Conservation (phyloP, 2,113 vertebrate species). For the Notechis scutatus region DNA sequence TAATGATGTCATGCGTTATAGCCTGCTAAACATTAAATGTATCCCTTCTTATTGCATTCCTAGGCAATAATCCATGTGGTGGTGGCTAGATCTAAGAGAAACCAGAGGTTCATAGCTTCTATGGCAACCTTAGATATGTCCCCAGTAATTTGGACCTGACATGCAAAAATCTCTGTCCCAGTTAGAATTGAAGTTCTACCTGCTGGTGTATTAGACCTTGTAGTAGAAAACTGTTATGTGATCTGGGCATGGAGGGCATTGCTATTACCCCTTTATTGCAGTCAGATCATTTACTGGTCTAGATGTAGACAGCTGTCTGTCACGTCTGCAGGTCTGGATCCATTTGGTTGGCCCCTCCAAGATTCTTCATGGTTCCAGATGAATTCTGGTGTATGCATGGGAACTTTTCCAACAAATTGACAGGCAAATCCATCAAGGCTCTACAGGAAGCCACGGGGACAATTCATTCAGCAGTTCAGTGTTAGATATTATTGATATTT, state of each 20-base stretch:
- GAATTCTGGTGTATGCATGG: not conserved
- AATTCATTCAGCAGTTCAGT: not conserved
- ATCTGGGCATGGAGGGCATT: not conserved
- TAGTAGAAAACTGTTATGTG: not conserved
- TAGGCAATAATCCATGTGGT: not conserved
- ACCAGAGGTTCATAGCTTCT: not conserved
- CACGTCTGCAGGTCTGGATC: not conserved
- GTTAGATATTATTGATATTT: not conserved
- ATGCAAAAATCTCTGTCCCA: not conserved
- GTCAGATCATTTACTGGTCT: not conserved
- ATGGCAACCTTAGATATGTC: not conserved
- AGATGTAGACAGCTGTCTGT: not conserved
- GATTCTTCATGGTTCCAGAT: not conserved
- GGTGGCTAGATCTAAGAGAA: not conserved
- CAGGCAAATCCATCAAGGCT: not conserved
- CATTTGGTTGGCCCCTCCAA: not conserved
- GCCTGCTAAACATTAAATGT: not conserved
- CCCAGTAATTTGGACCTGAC: not conserved
- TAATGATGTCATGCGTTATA: not conserved
- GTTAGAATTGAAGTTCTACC: not conserved
- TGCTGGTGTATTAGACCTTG: not conserved
- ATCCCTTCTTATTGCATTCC: not conserved
- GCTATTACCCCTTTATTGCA: not conserved
- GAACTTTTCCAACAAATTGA: not conserved
- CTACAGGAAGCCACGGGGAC: not conserved